phyloP scores from a whole-genome alignment of 92 coral and sea anemone species.

The Heliopora coerulea region DNA sequence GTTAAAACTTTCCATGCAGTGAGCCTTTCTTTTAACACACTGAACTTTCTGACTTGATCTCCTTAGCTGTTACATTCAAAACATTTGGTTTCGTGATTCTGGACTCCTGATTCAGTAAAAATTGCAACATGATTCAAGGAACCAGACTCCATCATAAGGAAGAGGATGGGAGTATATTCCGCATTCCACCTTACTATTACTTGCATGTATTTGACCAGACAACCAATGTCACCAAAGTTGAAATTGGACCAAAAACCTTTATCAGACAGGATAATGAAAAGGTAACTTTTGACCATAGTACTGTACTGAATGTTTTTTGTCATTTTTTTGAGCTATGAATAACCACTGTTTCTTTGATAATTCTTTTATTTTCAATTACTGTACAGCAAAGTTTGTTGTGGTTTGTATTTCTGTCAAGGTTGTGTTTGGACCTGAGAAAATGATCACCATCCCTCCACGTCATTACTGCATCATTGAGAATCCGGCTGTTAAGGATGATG shows the following conservation, averaged over 20 bases:
- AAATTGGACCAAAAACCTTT: conserved; percentile 95
- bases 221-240: conserved; percentile 96
- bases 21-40: no score
- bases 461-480: conserved; percentile 93
- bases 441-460: conserved; percentile 96
- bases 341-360: no score
- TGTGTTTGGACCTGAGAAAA: conserved; percentile 93
- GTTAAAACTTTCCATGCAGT: no score
- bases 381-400: background rate
- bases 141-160: conserved; percentile 33
- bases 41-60: no score
- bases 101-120: no score
- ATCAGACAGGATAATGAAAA: conserved; percentile 98
- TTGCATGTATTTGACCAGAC: conserved; percentile 96
- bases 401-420: conserved; percentile 54
- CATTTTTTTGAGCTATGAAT: no score
- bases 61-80: background rate
- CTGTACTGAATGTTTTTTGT: no score
- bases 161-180: conserved; percentile 85
- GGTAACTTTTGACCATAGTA: no score
- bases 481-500: conserved; percentile 83
- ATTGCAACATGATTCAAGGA: conserved; percentile 18
- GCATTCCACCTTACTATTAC: conserved; percentile 95
- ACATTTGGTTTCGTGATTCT: no score
- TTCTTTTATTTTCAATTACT: background rate